Evolutionary conservation across 2,888 invertebrate genomes (phyloP).

Genomic region (Lycia hirtaria): DNA sequence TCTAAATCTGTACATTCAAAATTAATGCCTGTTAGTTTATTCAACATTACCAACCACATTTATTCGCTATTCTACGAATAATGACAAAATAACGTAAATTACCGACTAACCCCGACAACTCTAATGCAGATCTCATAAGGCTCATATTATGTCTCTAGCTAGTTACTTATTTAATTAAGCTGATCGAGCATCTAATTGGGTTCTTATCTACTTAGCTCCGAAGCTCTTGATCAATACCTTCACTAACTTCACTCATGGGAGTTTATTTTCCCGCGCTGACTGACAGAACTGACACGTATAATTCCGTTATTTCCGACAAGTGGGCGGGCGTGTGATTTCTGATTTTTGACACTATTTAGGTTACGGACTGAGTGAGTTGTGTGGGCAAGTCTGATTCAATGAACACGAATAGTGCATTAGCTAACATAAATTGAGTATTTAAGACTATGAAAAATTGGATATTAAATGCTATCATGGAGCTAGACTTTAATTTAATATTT

Average conservation of each 20-base stretch:
- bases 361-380: slow-evolving; percentile 4
- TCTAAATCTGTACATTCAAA: too few species aligned
- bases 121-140: neutral
- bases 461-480: neutral
- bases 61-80: too few species aligned
- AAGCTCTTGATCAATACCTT: slow-evolving; percentile 14
- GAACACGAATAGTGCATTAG: slow-evolving; percentile 17
- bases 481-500: neutral
- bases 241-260: neutral
- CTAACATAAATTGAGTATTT: neutral
- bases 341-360: slow-evolving; percentile 19
- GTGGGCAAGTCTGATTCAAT: neutral
- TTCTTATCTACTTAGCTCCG: slow-evolving; percentile 14
- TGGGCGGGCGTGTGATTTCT: slow-evolving; percentile 15
- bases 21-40: too few species aligned
- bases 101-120: too few species aligned
- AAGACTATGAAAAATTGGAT: neutral
- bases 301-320: slow-evolving; percentile 22
- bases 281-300: slow-evolving; percentile 12
- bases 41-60: too few species aligned
- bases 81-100: too few species aligned
- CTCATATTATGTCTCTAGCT: neutral
- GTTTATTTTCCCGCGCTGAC: slow-evolving; percentile 5
- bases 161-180: slow-evolving; percentile 18
- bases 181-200: slow-evolving; percentile 17